A percentile compares a stretch with the other conserved stretches of the same genome.
These are phyloP conservation scores for Alloscopus bannaensis DNA, from an alignment of 2,888 invertebrate genomes.

Conservation along the genomic window DNA sequence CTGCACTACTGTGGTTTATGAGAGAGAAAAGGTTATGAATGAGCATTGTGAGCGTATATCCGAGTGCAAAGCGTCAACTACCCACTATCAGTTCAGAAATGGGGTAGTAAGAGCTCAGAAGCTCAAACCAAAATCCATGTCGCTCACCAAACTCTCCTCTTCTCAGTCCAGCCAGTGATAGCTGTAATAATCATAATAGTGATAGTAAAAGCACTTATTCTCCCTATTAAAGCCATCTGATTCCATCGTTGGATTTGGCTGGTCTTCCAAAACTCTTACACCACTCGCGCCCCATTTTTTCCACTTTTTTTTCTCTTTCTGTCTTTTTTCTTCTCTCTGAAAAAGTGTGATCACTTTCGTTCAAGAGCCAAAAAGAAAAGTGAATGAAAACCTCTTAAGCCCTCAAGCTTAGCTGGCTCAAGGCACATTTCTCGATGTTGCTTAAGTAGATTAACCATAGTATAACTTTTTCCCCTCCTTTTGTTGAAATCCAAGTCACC, in stretches of 20 bases:
- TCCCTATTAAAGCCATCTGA: slow-evolving; percentile 65
- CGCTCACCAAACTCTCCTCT: slow-evolving; percentile 45
- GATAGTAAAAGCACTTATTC: slow-evolving; percentile 66
- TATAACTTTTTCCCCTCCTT: no score
- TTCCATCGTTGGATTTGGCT: slow-evolving; percentile 62
- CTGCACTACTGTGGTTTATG: neutral
- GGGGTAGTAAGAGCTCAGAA: slow-evolving; percentile 33
- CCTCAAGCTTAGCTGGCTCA: slow-evolving; percentile 61
- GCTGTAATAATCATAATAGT: slow-evolving; percentile 65
- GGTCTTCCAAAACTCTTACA: slow-evolving; percentile 42
- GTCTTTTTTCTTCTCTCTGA: slow-evolving; percentile 9
- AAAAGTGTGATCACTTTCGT: slow-evolving; percentile 63
- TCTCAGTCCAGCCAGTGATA: slow-evolving; percentile 62
- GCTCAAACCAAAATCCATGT: slow-evolving; percentile 51
- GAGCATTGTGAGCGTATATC: slow-evolving; percentile 52
- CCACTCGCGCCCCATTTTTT: slow-evolving; percentile 37
- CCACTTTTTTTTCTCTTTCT: neutral
- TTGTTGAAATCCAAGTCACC: slow-evolving; percentile 23
- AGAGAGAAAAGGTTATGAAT: slow-evolving; percentile 41
- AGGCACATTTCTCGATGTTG: slow-evolving; percentile 59
- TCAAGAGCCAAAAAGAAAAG: slow-evolving; percentile 66
- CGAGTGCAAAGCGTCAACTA: slow-evolving; percentile 58
- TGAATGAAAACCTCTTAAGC: slow-evolving; percentile 64
- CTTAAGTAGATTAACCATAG: slow-evolving; percentile 63
- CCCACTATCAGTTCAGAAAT: slow-evolving; percentile 57